A percentile compares a stretch with the other conserved stretches of the same genome.
Evolutionary conservation across 2,888 invertebrate genomes (phyloP).

Genomic region (Agonum fuliginosum): DNA sequence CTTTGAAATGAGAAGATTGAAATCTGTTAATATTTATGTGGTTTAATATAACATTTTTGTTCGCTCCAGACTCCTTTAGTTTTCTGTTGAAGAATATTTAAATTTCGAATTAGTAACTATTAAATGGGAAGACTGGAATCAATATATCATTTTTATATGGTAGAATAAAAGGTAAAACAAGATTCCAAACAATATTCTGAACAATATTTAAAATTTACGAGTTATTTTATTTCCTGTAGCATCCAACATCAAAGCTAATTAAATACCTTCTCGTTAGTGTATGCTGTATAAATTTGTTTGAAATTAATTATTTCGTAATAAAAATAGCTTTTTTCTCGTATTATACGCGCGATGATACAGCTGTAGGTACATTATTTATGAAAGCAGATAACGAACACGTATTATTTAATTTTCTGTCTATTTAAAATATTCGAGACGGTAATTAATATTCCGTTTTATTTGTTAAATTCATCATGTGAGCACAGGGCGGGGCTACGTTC

Average conservation of each 20-base stretch:
- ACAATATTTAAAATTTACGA: slow-evolving; percentile 39
- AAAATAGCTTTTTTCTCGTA: slow-evolving; percentile 25
- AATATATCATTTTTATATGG: slow-evolving; percentile 22
- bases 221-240: slow-evolving; percentile 19
- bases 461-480: slow-evolving; percentile 58
- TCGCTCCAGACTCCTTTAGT: no score
- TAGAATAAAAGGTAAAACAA: slow-evolving; percentile 33
- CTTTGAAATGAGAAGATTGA: no score
- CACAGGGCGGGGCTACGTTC: slow-evolving; percentile 39
- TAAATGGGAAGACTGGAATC: neutral
- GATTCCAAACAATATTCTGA: slow-evolving; percentile 17
- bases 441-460: slow-evolving; percentile 60
- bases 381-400: slow-evolving; percentile 43
- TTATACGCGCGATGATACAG: slow-evolving; percentile 30
- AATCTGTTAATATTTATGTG: no score
- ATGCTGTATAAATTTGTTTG: slow-evolving; percentile 42
- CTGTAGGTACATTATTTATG: slow-evolving; percentile 49
- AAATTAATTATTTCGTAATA: slow-evolving; percentile 46
- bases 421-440: slow-evolving; percentile 57
- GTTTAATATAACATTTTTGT: no score
- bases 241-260: slow-evolving; percentile 38
- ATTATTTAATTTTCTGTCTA: slow-evolving; percentile 50
- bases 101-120: no score
- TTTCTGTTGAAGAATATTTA: neutral
- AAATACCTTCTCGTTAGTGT: slow-evolving; percentile 35